These are phyloP conservation scores for Yponomeuta plumbellus DNA, from an alignment of 2,888 invertebrate species.

Conservation along the genomic window DNA sequence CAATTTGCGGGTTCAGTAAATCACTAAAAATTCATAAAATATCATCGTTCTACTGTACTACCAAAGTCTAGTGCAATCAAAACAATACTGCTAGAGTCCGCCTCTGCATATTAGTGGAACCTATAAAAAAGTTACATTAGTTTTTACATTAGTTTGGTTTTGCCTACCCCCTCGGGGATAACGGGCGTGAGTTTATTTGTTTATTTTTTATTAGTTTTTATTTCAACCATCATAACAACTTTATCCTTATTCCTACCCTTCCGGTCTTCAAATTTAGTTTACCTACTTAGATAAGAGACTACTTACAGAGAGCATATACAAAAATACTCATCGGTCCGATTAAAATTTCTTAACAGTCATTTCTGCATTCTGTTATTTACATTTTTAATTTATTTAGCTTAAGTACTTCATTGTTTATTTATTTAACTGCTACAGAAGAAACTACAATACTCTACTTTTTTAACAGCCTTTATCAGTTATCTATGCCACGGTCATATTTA, in stretches of 20 bases:
- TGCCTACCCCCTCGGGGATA: too few relatives aligned
- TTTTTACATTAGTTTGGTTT: too few relatives aligned
- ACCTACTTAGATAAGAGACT: constrained; percentile 4
- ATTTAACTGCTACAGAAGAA: not conserved
- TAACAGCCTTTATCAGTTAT: not conserved
- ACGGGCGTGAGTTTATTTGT: too few relatives aligned
- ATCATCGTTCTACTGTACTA: too few relatives aligned
- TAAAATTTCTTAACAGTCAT: constrained; percentile 12
- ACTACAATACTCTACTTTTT: not conserved
- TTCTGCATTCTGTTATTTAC: constrained; percentile 15
- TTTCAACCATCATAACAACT: constrained; percentile 23
- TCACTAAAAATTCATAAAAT: too few relatives aligned
- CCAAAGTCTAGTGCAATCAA: too few relatives aligned
- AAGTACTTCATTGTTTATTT: not conserved
- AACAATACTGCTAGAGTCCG: too few relatives aligned
- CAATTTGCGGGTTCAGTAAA: too few relatives aligned
- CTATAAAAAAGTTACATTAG: constrained; percentile 6
- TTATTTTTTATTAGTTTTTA: too few relatives aligned
- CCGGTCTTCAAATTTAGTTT: not conserved
- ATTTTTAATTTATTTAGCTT: constrained; percentile 3
- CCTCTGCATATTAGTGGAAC: not conserved
- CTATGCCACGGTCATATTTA: too few relatives aligned
- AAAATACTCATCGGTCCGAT: constrained; percentile 43
- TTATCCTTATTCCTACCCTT: constrained; percentile 7
- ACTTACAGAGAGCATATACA: constrained; percentile 48